Evolutionary conservation across 92 coral and sea anemone genomes (phyloP).

Genomic region (Muricea muricata): DNA sequence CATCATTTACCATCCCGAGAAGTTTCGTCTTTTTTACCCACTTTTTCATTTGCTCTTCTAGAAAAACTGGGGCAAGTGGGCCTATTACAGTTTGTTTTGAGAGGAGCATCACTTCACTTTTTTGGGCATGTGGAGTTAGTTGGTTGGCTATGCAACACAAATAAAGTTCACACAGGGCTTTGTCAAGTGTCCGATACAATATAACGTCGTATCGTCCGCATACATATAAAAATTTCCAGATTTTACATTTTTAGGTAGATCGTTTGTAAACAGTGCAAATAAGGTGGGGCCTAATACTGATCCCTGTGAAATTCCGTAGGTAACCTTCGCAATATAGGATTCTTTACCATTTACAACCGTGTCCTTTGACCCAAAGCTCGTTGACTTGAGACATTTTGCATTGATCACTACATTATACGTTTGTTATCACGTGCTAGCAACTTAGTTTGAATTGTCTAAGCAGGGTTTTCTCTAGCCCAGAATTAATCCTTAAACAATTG

Average conservation of each 20-base stretch:
- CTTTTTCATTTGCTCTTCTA: constrained; percentile 25
- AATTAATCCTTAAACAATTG: no score
- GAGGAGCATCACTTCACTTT: constrained; percentile 54
- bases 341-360: background rate
- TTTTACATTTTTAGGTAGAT: constrained; percentile 24
- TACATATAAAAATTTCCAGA: constrained; percentile 21
- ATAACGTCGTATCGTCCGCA: constrained; percentile 25
- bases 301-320: background rate
- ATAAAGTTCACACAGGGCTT: no score
- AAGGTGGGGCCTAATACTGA: constrained; percentile 45
- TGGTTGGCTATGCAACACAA: constrained; percentile 39
- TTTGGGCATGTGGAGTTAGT: constrained; percentile 57
- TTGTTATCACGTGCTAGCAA: no score
- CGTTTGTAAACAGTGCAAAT: constrained; percentile 45
- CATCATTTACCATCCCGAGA: constrained; percentile 19
- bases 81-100: constrained; percentile 42
- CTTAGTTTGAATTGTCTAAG: no score
- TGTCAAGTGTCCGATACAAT: constrained; percentile 46
- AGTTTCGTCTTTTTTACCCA: constrained; percentile 55
- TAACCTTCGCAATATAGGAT: background rate
- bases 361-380: no score
- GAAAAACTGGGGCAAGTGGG: constrained; percentile 28
- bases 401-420: no score
- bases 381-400: no score
- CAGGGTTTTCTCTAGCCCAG: no score